These are phyloP conservation scores for Agelastica alni DNA, from an alignment of 2,888 invertebrate genomes.

Conservation along the genomic window DNA sequence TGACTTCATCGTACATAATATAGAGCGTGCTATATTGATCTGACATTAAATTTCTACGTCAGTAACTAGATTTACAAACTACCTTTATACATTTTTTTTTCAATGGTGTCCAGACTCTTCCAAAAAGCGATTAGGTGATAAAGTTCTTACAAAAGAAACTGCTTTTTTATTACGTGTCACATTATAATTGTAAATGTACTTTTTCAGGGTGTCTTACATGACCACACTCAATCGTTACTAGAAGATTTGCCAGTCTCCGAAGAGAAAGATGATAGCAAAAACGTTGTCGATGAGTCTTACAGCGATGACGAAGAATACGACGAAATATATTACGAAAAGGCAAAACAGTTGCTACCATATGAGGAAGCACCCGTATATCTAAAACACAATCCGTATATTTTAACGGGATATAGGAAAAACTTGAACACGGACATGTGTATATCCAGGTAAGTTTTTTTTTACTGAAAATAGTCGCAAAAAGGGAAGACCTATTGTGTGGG, in stretches of 20 bases:
- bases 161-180: too few relatives aligned
- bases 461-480: too few relatives aligned
- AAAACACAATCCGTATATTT: conserved; percentile 85
- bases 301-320: conserved; percentile 28
- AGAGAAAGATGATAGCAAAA: conserved; percentile 10
- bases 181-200: background rate
- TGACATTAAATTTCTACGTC: too few relatives aligned
- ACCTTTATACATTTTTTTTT: too few relatives aligned
- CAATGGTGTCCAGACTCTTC: too few relatives aligned
- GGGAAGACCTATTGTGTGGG: too few relatives aligned
- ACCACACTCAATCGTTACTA: conserved; percentile 41
- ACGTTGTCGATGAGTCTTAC: conserved; percentile 11
- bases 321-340: conserved; percentile 42
- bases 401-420: conserved; percentile 82
- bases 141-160: too few relatives aligned
- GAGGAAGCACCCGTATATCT: conserved; percentile 78
- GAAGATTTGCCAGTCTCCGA: conserved; percentile 34
- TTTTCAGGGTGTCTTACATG: conserved; percentile 30
- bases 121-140: too few relatives aligned
- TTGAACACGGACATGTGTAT: conserved; percentile 82
- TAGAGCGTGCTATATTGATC: too few relatives aligned
- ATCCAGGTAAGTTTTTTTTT: conserved; percentile 76
- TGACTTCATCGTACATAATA: too few relatives aligned
- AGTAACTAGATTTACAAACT: too few relatives aligned
- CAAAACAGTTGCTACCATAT: conserved; percentile 52